A percentile compares a stretch with the other conserved stretches of the same genome.
These are phyloP conservation scores for Tillus elongatus DNA, from an alignment of 2,888 invertebrate genomes.

Conservation along the genomic window DNA sequence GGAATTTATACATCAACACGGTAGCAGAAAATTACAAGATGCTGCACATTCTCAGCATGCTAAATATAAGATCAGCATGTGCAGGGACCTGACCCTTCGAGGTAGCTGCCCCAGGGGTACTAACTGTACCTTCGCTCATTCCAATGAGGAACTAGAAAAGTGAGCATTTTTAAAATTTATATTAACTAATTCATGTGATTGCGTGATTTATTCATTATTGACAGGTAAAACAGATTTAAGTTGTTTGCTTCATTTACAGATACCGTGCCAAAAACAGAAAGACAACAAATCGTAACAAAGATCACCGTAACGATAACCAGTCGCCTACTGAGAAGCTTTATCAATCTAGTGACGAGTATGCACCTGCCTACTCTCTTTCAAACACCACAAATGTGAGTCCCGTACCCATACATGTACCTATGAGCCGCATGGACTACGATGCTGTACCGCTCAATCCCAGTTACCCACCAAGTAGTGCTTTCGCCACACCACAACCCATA, in stretches of 20 bases:
- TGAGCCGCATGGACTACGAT: conserved; percentile 30
- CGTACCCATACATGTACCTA: conserved; percentile 32
- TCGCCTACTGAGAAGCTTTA: conserved; percentile 35
- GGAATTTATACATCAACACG: conserved; percentile 67
- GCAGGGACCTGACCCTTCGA: conserved; percentile 70
- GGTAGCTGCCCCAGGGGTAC: conserved; percentile 79
- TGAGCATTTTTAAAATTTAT: conserved; percentile 32
- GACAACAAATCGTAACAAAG: conserved; percentile 37
- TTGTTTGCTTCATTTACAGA: too few species aligned
- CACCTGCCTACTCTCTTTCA: conserved; percentile 29
- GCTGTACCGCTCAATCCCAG: conserved; percentile 22
- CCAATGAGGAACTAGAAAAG: conserved; percentile 83
- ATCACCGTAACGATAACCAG: conserved; percentile 34
- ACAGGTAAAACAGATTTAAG: too few species aligned
- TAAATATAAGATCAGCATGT: conserved; percentile 86
- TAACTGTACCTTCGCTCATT: conserved; percentile 87
- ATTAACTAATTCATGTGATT: too few species aligned
- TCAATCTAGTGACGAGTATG: conserved; percentile 34
- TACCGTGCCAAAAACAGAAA: conserved; percentile 60
- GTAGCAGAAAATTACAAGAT: conserved; percentile 55
- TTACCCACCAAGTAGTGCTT: conserved; percentile 9
- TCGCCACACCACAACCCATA: conserved; percentile 17
- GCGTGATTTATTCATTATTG: conserved; percentile 8
- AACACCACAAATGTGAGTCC: conserved; percentile 31
- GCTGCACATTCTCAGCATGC: conserved; percentile 51